Conservation (phyloP, 2,797 vertebrate genomes). For the Pipistrellus kuhlii region DNA sequence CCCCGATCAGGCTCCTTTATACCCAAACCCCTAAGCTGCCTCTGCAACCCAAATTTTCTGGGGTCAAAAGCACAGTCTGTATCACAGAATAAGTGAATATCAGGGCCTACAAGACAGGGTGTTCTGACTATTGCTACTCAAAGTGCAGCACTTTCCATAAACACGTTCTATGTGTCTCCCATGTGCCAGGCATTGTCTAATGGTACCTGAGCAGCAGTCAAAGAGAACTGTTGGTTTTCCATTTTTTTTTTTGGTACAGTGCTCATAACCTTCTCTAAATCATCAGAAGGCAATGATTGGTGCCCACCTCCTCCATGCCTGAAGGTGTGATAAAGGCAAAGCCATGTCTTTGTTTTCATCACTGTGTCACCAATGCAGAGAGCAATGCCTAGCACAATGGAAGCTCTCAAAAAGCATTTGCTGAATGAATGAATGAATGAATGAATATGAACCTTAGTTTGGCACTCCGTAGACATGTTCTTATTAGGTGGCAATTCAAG, state of each 20-base stretch:
- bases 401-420: neutral
- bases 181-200: accelerated
- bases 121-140: neutral
- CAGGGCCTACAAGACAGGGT: neutral
- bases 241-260: neutral
- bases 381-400: neutral
- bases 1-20: neutral
- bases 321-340: neutral
- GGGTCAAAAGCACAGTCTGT: accelerated
- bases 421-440: neutral
- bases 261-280: neutral
- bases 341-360: neutral
- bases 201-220: neutral
- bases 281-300: neutral
- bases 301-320: neutral
- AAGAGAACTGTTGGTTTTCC: neutral
- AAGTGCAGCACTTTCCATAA: neutral
- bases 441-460: neutral
- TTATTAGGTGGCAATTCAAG: neutral
- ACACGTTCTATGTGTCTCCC: too few species aligned
- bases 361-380: neutral
- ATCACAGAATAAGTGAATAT: neutral
- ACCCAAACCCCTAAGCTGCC: accelerated
- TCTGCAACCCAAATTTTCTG: neutral
- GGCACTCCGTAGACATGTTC: neutral